Evolutionary conservation across 1,140 invertebrate genomes (phyloP).

Genomic region (Leptopilina boulardi): DNA sequence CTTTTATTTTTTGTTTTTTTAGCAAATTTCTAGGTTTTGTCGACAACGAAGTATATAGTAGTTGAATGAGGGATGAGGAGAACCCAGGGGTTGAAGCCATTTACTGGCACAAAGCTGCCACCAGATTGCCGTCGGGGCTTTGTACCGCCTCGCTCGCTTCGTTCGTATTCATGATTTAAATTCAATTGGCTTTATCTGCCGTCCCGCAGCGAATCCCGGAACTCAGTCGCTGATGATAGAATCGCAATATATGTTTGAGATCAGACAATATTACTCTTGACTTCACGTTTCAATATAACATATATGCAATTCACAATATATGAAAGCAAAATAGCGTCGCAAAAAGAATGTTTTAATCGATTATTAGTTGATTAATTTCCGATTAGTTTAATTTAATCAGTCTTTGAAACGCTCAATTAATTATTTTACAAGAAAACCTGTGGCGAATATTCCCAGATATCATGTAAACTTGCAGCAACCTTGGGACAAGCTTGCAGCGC

Average conservation of each 20-base stretch:
- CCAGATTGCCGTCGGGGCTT: constrained; percentile 73
- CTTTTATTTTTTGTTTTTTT: not conserved
- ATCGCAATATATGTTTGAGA: constrained; percentile 64
- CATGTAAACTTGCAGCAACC: too few species aligned
- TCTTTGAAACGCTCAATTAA: too few species aligned
- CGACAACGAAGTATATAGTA: constrained; percentile 36
- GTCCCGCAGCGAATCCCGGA: constrained; percentile 61
- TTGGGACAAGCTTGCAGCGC: too few species aligned
- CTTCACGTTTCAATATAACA: constrained; percentile 29
- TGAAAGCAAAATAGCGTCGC: too few species aligned
- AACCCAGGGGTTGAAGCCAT: constrained; percentile 71
- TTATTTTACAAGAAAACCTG: too few species aligned
- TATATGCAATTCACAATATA: not conserved
- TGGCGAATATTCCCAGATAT: too few species aligned
- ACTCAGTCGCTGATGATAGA: constrained; percentile 69
- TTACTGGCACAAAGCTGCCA: constrained; percentile 76
- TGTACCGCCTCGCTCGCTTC: constrained; percentile 65
- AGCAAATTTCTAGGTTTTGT: constrained; percentile 4
- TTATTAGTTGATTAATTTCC: too few species aligned
- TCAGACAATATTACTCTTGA: constrained; percentile 59
- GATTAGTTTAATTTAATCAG: too few species aligned
- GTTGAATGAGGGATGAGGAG: constrained; percentile 53
- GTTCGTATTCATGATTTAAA: constrained; percentile 76
- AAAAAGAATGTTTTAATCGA: too few species aligned
- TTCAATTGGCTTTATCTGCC: constrained; percentile 76